These are phyloP conservation scores for Anomalospiza imberbis DNA, from an alignment of 2,797 vertebrate genomes.

Conservation along the genomic window DNA sequence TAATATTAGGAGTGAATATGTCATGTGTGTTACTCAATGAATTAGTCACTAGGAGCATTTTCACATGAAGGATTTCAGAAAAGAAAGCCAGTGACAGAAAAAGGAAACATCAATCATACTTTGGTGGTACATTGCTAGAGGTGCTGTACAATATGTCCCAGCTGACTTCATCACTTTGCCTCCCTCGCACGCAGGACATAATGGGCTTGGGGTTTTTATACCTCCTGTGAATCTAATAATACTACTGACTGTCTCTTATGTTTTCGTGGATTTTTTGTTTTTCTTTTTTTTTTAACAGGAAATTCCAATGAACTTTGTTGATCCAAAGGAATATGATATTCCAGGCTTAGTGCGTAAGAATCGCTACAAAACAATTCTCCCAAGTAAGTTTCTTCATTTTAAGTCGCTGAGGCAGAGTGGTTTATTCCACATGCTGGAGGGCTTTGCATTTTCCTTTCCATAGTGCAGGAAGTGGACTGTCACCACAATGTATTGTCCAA, in stretches of 20 bases:
- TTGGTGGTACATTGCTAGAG: neutral
- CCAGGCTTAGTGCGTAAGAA: conserved; percentile 98
- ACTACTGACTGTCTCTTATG: neutral
- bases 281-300: conserved; percentile 76
- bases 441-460: neutral
- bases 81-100: conserved; percentile 10
- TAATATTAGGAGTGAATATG: conserved; percentile 8
- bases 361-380: conserved; percentile 97
- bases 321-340: conserved; percentile 96
- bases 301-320: conserved; percentile 99
- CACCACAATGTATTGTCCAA: neutral
- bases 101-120: conserved; percentile 31
- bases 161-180: conserved; percentile 8
- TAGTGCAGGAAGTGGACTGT: neutral
- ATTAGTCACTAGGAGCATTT: conserved; percentile 18
- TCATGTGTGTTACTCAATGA: neutral
- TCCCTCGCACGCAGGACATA: neutral
- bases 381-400: conserved; percentile 83
- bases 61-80: conserved; percentile 22
- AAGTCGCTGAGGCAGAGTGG: neutral
- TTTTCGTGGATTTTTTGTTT: neutral
- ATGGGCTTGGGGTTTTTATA: neutral
- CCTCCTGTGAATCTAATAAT: neutral
- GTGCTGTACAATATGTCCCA: neutral
- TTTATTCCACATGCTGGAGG: neutral